phyloP scores from a whole-genome alignment of 1,140 invertebrate genomes.

The Pseudobourletiella spinata region DNA sequence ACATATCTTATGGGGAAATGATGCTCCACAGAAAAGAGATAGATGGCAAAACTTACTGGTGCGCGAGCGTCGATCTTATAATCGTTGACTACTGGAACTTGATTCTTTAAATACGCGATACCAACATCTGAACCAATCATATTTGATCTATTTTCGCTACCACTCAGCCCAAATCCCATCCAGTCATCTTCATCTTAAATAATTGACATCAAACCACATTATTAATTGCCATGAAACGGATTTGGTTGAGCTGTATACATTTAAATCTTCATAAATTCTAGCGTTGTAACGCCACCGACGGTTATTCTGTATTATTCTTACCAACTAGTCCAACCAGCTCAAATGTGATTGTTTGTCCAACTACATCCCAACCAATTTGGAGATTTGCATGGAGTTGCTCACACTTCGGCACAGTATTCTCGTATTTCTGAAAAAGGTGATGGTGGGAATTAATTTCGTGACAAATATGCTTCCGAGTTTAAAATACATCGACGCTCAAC shows the following conservation, averaged over 20 bases:
- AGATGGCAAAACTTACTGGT: slow-evolving; percentile 19
- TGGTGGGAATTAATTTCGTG: neutral
- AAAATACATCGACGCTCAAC: too few relatives aligned
- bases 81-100: slow-evolving; percentile 44
- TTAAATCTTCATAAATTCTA: too few relatives aligned
- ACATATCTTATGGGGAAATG: too few relatives aligned
- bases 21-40: too few relatives aligned
- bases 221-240: too few relatives aligned
- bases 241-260: too few relatives aligned
- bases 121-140: slow-evolving; percentile 82
- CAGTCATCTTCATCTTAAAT: slow-evolving; percentile 62
- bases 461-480: too few relatives aligned
- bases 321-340: slow-evolving; percentile 70
- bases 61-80: slow-evolving; percentile 71
- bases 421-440: slow-evolving; percentile 37
- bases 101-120: slow-evolving; percentile 53
- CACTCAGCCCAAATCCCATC: slow-evolving; percentile 78
- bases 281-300: too few relatives aligned
- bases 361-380: slow-evolving; percentile 81
- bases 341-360: slow-evolving; percentile 78
- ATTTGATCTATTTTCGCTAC: slow-evolving; percentile 54
- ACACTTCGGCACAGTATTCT: slow-evolving; percentile 65
- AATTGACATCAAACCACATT: neutral
- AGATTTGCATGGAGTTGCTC: slow-evolving; percentile 64
- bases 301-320: slow-evolving; percentile 37